Conservation (phyloP, 2,888 invertebrate species). For the Pardosa pseudoannulata region DNA sequence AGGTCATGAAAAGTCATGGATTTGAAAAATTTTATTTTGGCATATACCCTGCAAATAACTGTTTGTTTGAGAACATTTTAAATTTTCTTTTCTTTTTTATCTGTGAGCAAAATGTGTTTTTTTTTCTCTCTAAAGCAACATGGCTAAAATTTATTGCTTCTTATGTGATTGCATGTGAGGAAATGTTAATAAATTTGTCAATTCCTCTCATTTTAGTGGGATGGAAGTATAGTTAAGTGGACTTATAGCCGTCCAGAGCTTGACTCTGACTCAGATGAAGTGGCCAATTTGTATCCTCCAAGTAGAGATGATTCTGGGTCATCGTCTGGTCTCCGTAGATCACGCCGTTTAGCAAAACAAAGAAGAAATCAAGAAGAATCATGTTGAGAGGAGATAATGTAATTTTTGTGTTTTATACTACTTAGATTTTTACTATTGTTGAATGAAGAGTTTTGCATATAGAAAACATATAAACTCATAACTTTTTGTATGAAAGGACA, state of each 20-base stretch:
- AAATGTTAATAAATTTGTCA: not conserved
- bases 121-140: no score
- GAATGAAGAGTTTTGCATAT: not conserved
- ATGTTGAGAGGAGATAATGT: constrained; percentile 9
- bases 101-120: no score
- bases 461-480: not conserved
- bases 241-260: constrained; percentile 74
- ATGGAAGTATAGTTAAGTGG: constrained; percentile 78
- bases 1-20: no score
- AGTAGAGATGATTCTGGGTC: not conserved
- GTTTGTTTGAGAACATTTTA: no score
- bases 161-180: no score
- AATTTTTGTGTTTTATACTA: constrained; percentile 3
- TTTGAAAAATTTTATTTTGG: no score
- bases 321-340: constrained; percentile 43
- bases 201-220: constrained; percentile 77
- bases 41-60: no score
- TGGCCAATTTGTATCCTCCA: not conserved
- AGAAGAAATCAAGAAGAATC: constrained; percentile 38
- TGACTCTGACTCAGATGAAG: constrained; percentile 73
- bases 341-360: constrained; percentile 57
- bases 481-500: not conserved
- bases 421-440: not conserved
- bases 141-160: no score
- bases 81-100: no score